Conservation (phyloP, 2,113 vertebrate species). For the Podiceps cristatus region DNA sequence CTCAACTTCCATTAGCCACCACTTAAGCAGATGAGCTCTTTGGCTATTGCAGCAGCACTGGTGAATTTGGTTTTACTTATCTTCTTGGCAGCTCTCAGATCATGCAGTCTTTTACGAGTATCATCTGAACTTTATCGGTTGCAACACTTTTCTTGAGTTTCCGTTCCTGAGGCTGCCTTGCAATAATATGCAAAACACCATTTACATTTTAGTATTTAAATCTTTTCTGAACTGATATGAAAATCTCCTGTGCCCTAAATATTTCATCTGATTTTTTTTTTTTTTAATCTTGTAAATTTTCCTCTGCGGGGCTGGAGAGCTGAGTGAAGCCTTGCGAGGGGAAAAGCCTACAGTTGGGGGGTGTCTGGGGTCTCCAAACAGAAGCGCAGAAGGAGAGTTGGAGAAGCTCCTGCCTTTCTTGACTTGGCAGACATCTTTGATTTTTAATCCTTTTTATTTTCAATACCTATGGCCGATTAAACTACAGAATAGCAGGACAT, state of each 20-base stretch:
- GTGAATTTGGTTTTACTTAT: not conserved
- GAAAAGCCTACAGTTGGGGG: not conserved
- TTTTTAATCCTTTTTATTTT: not conserved
- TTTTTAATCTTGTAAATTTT: not conserved
- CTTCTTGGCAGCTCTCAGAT: not conserved
- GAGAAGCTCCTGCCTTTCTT: not conserved
- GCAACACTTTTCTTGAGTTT: not conserved
- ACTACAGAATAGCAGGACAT: not conserved
- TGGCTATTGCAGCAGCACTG: not conserved
- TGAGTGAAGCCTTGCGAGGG: not conserved
- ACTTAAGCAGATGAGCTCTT: not conserved
- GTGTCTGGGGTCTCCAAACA: not conserved
- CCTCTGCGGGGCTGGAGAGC: not conserved
- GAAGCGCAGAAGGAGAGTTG: fast-evolving
- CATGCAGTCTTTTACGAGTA: not conserved
- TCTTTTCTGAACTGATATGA: constrained; percentile 4
- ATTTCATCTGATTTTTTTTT: constrained; percentile 9
- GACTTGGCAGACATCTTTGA: not conserved
- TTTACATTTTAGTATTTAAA: constrained; percentile 30
- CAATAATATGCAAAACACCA: constrained; percentile 24
- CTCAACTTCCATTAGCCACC: not conserved
- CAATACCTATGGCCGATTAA: not conserved
- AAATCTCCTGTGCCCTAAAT: constrained; percentile 49
- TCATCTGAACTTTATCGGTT: not conserved
- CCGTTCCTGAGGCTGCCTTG: not conserved